Evolutionary conservation across 2,888 invertebrate genomes (phyloP).

Genomic region (Drosophila infuscata): DNA sequence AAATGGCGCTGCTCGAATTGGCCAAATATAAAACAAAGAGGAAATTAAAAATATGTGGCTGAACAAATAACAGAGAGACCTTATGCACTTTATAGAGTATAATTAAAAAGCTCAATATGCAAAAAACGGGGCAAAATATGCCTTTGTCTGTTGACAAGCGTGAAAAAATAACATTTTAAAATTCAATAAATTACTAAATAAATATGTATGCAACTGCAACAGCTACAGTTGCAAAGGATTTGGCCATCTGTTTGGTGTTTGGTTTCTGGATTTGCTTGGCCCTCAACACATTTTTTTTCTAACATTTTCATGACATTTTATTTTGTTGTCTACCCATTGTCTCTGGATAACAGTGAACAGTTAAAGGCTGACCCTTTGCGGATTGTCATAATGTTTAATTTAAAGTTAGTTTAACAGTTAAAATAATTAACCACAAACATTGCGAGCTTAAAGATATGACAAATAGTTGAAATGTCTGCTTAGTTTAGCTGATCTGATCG

Average conservation of each 20-base stretch:
- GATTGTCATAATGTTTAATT: too few species aligned
- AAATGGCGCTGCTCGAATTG: slow-evolving; percentile 49
- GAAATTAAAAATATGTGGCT: neutral
- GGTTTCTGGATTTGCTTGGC: too few species aligned
- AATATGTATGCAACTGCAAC: slow-evolving; percentile 28
- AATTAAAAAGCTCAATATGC: slow-evolving; percentile 27
- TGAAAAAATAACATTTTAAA: slow-evolving; percentile 55
- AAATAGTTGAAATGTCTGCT: neutral
- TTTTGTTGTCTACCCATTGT: slow-evolving; percentile 22
- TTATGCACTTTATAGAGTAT: neutral
- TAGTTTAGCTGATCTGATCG: neutral
- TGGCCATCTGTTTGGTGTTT: slow-evolving; percentile 34
- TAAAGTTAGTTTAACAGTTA: neutral
- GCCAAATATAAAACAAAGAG: slow-evolving; percentile 1
- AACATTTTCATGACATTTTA: slow-evolving; percentile 16
- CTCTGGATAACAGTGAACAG: neutral
- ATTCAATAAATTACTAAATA: slow-evolving; percentile 72
- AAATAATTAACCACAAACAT: neutral
- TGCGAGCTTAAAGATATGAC: too few species aligned
- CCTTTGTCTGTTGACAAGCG: slow-evolving; percentile 24
- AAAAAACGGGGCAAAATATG: slow-evolving; percentile 10
- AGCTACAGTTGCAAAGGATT: slow-evolving; percentile 12
- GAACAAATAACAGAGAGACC: neutral
- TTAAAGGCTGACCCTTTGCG: slow-evolving; percentile 3
- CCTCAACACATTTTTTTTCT: neutral